Evolutionary conservation across 2,113 vertebrate species (phyloP).

Genomic region (Brachionichthys hirsutus): DNA sequence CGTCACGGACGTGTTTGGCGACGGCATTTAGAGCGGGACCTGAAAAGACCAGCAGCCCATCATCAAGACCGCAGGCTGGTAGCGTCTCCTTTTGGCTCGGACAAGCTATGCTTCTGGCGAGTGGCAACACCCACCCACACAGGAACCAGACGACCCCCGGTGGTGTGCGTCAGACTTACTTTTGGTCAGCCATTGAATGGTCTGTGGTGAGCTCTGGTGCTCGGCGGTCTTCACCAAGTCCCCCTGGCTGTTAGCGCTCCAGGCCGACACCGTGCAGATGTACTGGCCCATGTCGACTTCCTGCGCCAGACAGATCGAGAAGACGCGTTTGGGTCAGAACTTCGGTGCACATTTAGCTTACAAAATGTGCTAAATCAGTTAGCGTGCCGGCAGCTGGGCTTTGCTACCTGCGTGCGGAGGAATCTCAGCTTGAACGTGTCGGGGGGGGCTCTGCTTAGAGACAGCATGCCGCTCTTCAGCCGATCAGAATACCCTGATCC

Average conservation of each 20-base stretch:
- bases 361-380: too few species aligned
- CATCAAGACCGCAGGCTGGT: too few species aligned
- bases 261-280: conserved; percentile 81
- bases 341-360: too few species aligned
- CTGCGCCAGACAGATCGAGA: too few species aligned
- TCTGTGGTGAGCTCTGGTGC: conserved; percentile 73
- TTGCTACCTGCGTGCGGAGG: conserved; percentile 78
- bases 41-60: conserved; percentile 10
- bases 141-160: too few species aligned
- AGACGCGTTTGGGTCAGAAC: too few species aligned
- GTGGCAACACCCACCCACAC: background rate
- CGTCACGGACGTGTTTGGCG: conserved; percentile 81
- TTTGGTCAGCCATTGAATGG: conserved; percentile 83
- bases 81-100: too few species aligned
- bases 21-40: conserved; percentile 58
- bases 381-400: background rate
- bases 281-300: conserved; percentile 87
- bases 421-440: conserved; percentile 86
- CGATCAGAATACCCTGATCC: conserved; percentile 76
- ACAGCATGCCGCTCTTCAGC: conserved; percentile 78
- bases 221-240: conserved; percentile 80
- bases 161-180: conserved; percentile 82
- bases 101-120: too few species aligned
- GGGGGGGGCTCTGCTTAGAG: conserved; percentile 76
- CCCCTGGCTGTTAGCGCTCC: conserved; percentile 77